Conservation (phyloP, 2,797 vertebrate genomes). For the Acomys russatus region DNA sequence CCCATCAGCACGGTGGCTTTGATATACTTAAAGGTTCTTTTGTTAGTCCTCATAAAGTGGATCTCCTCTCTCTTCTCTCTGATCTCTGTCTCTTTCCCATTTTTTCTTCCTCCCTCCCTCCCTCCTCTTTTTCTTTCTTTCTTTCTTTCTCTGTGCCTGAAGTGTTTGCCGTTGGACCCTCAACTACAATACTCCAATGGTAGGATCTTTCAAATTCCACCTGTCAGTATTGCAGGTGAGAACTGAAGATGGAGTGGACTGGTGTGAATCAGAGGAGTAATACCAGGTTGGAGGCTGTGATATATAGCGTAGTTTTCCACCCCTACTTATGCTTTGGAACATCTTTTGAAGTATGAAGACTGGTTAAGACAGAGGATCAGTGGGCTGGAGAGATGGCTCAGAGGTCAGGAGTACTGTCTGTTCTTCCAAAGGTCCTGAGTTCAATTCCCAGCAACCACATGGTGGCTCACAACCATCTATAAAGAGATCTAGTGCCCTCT, state of each 20-base stretch:
- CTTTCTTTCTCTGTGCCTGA: neutral
- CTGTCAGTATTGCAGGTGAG: neutral
- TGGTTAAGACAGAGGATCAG: neutral
- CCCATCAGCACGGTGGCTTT: neutral
- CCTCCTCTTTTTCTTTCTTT: neutral
- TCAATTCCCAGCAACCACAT: no score
- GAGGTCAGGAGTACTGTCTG: no score
- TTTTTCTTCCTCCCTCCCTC: neutral
- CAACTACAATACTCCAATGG: no score
- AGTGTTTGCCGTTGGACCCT: neutral
- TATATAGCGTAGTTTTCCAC: neutral
- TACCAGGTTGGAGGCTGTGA: neutral
- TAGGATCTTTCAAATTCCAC: neutral
- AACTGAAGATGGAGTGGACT: rapidly evolving
- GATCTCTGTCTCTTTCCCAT: neutral
- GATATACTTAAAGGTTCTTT: neutral
- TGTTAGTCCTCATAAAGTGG: neutral
- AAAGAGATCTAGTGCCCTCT: no score
- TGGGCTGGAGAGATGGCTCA: no score
- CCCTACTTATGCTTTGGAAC: rapidly evolving
- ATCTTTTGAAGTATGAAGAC: neutral
- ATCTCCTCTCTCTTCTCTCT: neutral
- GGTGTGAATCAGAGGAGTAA: rapidly evolving
- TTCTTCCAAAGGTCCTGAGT: no score
- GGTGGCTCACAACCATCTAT: no score